These are phyloP conservation scores for Acronicta psi DNA, from an alignment of 2,888 invertebrate genomes.

Conservation along the genomic window DNA sequence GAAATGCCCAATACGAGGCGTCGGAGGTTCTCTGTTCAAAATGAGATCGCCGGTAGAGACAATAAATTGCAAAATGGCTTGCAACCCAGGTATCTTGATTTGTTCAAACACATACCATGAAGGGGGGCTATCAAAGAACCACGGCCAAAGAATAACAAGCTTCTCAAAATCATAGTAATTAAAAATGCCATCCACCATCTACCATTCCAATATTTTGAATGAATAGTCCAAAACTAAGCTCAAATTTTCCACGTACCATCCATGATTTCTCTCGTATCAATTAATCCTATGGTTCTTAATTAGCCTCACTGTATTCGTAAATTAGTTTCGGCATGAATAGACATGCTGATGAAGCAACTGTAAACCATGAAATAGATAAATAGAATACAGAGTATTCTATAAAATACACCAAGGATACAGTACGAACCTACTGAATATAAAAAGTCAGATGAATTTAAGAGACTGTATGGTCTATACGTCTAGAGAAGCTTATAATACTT, in stretches of 20 bases:
- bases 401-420: too few relatives aligned
- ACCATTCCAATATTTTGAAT: background rate
- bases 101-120: background rate
- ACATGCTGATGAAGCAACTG: too few relatives aligned
- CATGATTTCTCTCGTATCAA: background rate
- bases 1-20: slow-evolving; percentile 82
- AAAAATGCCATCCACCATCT: too few relatives aligned
- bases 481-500: too few relatives aligned
- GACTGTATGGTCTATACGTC: too few relatives aligned
- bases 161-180: background rate
- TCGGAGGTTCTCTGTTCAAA: slow-evolving; percentile 80
- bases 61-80: slow-evolving; percentile 67
- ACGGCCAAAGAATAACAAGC: background rate
- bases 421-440: too few relatives aligned
- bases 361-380: too few relatives aligned
- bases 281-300: background rate
- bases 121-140: background rate
- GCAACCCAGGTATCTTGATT: slow-evolving; percentile 67
- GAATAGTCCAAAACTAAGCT: background rate
- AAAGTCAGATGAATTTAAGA: too few relatives aligned
- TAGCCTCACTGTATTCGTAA: background rate
- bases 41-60: slow-evolving; percentile 65
- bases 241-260: background rate
- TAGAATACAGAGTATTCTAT: too few relatives aligned
- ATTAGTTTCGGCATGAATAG: background rate